Conservation (phyloP, 92 coral and sea anemone species). For the Ricordea florida region DNA sequence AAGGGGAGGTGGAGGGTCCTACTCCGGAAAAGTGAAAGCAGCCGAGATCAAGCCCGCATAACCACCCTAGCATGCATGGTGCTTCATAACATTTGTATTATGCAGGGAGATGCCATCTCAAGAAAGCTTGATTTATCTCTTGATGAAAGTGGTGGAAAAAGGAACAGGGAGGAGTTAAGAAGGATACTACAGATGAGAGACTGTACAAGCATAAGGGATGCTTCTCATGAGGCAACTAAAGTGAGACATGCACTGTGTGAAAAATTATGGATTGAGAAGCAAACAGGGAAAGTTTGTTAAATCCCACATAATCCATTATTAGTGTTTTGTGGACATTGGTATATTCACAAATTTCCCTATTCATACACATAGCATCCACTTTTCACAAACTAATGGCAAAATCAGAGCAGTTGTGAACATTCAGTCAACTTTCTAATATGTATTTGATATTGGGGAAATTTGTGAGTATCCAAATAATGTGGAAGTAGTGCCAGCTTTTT, state of each 20-base stretch:
- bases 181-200: constrained; percentile 68
- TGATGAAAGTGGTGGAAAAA: constrained; percentile 55
- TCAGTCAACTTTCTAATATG: constrained; percentile 17
- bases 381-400: constrained; percentile 22
- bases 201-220: constrained; percentile 49
- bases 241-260: constrained; percentile 72
- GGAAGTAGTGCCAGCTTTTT: constrained; percentile 33
- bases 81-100: constrained; percentile 5
- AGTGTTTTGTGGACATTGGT: constrained; percentile 15
- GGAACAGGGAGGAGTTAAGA: constrained; percentile 71
- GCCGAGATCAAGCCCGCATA: constrained; percentile 21
- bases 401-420: constrained; percentile 34
- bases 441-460: constrained; percentile 26
- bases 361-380: constrained; percentile 24
- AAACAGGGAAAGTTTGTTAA: constrained; percentile 70
- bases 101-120: constrained; percentile 30
- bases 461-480: constrained; percentile 30
- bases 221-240: constrained; percentile 42
- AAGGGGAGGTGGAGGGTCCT: constrained; percentile 2
- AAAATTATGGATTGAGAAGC: constrained; percentile 70
- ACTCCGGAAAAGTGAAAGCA: constrained; percentile 22
- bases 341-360: constrained; percentile 24
- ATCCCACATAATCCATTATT: constrained; percentile 31
- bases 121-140: constrained; percentile 56
- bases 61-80: constrained; percentile 24